These are phyloP conservation scores for Aurelia sp. DNA, from an alignment of 30 jellyfish, hydroid and myxozoan genomes.

Conservation along the genomic window DNA sequence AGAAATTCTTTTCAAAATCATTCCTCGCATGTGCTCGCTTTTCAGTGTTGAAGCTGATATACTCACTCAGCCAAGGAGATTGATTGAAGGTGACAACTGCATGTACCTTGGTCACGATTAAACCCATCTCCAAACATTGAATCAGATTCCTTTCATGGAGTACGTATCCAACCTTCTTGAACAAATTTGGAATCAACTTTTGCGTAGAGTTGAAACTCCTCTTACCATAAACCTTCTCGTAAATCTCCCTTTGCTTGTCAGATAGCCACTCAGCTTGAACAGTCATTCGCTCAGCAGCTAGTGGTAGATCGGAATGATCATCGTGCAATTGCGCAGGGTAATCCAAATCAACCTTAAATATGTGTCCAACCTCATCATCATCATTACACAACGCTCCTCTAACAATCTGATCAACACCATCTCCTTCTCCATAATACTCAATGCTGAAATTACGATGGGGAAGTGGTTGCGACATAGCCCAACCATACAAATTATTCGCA, in stretches of 20 bases:
- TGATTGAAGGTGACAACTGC: conserved; percentile 21
- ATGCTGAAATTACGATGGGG: neutral
- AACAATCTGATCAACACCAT: neutral
- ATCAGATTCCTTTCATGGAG: conserved; percentile 7
- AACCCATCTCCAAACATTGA: conserved; percentile 4
- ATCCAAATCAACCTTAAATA: conserved; percentile 21
- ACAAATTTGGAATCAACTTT: neutral
- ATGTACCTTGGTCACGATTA: conserved; percentile 18
- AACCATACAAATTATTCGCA: neutral
- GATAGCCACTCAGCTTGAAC: conserved; percentile 5
- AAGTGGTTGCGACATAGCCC: conserved; percentile 8
- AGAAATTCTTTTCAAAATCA: conserved; percentile 7
- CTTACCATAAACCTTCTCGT: neutral
- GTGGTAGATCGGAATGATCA: neutral
- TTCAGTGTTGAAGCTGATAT: neutral
- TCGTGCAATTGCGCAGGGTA: conserved; percentile 4
- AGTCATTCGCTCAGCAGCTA: neutral
- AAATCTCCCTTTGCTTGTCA: neutral
- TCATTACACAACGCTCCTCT: neutral
- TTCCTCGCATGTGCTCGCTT: conserved; percentile 25
- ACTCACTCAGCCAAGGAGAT: neutral
- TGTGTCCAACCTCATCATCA: neutral
- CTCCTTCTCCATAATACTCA: neutral
- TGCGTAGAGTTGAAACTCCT: neutral
- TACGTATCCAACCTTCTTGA: neutral